Conservation (phyloP, 2,797 vertebrate genomes). For the Hapalemur alaotrensis region DNA sequence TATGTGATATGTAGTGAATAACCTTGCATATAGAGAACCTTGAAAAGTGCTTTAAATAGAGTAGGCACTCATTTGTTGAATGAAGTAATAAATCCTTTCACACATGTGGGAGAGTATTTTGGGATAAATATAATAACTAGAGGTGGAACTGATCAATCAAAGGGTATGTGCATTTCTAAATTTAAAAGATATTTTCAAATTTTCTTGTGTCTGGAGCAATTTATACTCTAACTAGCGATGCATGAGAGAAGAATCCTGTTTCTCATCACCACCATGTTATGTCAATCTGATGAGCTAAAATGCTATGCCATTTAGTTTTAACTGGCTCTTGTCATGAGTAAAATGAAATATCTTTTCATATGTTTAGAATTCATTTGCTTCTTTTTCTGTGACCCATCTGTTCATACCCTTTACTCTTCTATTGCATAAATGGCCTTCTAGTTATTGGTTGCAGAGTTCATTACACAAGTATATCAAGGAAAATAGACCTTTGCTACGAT, state of each 20-base stretch:
- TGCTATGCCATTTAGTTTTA: not conserved
- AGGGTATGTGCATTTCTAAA: not conserved
- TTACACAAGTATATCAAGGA: not conserved
- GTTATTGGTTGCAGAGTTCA: not conserved
- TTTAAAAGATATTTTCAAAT: not conserved
- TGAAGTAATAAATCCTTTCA: not conserved
- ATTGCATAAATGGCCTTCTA: not conserved
- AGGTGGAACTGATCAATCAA: not conserved
- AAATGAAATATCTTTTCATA: not conserved
- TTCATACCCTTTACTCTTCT: not conserved
- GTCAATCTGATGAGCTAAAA: not conserved
- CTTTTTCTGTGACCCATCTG: not conserved
- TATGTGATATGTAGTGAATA: not conserved
- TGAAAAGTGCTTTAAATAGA: not conserved
- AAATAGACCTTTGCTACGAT: not conserved
- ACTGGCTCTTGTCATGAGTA: not conserved
- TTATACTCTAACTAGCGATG: not conserved
- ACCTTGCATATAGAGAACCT: not conserved
- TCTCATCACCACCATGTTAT: not conserved
- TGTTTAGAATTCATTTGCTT: not conserved
- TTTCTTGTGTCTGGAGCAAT: not conserved
- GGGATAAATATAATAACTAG: not conserved
- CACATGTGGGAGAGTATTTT: not conserved
- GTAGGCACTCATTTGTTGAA: not conserved
- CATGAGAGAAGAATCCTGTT: not conserved